Evolutionary conservation across 1,140 invertebrate genomes (phyloP), one percentile per base, ranked within the genome.

Genomic region (Drosophila truncata): DNA sequence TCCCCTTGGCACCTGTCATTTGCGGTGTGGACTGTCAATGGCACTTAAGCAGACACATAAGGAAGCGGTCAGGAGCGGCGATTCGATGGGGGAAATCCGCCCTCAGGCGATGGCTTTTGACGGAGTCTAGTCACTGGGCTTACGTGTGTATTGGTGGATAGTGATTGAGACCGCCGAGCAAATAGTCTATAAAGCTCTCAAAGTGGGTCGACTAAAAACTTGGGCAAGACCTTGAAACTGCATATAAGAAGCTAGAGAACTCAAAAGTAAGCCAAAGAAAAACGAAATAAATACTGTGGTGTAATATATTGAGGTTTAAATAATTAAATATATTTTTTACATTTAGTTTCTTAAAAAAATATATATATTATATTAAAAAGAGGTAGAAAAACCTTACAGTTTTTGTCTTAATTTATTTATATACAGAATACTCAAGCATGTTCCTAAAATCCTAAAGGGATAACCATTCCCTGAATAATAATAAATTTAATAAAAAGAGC

Each of bases 11-110:
- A 54, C 71, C 74, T 66, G 63, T 54, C 55, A 63, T 41, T 41
- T 63, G 74, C 55, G 46, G 67, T 49, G 27, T 39, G 37, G 69
- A 41, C 52, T 66, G 57, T 80, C 66, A 80, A 71, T 67, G 63
- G 64, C 78, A 82, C 69, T 78, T 74, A 58, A 52, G 31, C 37
- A 81, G 65, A 55, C 52, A 64, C 63, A 81, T 70, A 78, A 65
- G 47, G 47, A 52, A 46, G 27, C 33, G 33, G 11, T 25, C 14
- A 18, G 69, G 11, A 25, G 13, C 16, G 29, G 16, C 4, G 18
- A 9, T 11, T 29, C 6, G 33, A 33, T 29, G 25, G 33, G 33
- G 39, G 49, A 33, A 14, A 8, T 25, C 39, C 4, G 37, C 31
- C 65, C 79, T 23, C 49, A 59, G 71, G 82, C 69, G 41, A 18